Evolutionary conservation across 2,113 vertebrate species (phyloP).

Genomic region (Solea senegalensis): DNA sequence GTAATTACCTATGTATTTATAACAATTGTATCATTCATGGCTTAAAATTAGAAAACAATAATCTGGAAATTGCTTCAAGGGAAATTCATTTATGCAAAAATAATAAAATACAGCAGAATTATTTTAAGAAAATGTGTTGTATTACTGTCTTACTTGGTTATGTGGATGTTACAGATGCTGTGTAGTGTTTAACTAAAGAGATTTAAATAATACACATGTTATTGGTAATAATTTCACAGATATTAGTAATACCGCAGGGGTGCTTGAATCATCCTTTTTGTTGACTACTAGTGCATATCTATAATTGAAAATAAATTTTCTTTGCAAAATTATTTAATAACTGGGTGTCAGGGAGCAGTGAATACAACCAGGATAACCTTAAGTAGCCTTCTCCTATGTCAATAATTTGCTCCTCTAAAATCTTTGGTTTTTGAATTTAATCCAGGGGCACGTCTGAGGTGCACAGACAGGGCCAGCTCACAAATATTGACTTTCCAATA

Average conservation of each 20-base stretch:
- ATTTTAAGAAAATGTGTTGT: no score
- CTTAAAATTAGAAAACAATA: no score
- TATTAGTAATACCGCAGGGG: neutral
- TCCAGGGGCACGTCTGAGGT: constrained; percentile 37
- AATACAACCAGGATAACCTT: constrained; percentile 11
- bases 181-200: no score
- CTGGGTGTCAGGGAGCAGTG: neutral
- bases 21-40: no score
- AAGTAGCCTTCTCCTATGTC: constrained; percentile 18
- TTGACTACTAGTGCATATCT: neutral
- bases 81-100: no score
- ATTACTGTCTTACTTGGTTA: no score
- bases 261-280: constrained; percentile 3
- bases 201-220: no score
- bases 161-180: no score
- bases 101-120: no score
- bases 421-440: constrained; percentile 29
- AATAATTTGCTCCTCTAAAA: constrained; percentile 25
- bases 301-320: neutral
- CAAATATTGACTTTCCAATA: constrained; percentile 76
- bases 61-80: no score
- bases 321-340: constrained; percentile 18
- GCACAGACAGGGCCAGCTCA: constrained; percentile 52
- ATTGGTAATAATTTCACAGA: neutral
- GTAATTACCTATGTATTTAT: no score